Base-by-base conservation (phyloP, 92 coral and sea anemone species). In the Epizoanthus fatuus region DNA sequence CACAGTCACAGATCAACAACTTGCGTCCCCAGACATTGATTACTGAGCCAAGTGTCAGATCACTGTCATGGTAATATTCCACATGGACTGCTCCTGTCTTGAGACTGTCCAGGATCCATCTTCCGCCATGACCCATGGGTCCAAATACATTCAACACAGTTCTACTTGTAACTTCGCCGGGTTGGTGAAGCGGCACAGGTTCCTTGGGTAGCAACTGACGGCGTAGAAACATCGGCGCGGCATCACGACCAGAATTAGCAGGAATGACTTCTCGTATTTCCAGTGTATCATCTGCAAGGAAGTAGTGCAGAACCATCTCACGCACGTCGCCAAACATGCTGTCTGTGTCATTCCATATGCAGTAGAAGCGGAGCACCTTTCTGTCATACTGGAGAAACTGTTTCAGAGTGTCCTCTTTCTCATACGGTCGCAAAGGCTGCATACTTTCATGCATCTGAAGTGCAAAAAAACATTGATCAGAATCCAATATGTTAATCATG, bases 61-160 rank as follows among this genome's bases (percentile, higher is more conserved):
- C 99, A 71, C 93, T 89, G 88, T 97, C 99, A 45, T 92, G 96
- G 70, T 95, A 95, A 74, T 94, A 91, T 54, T 95, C 96, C 53
- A 93, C 93, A 65, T 97, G 81, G 5, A 96, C 94, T 71, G 99
- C 99, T 80, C 99, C 99, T 44, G 99, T 96, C 95, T 96, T 96
- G 29, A 96, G 81, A 82, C 99, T 96, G 80, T 96, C 99, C 15
- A 96, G 90, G 75, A 96, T 96, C 98, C 98, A 96, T 75, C 99
- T 72, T 15, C 99, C 99, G 13, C 99, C 99, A 80, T 96, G 98
- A 14, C 98, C 98, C 99, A 96, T 96, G 14, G 98, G 98, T 20
- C 99, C 99, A 93, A 96, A 96, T 51, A 96, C 99, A 89, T 96
- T 96, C 90, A 96, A 44, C 19, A 96, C 99, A 64, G 99, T 96